Base-by-base conservation (phyloP, 2,797 vertebrate species). In the Pampus argenteus region DNA sequence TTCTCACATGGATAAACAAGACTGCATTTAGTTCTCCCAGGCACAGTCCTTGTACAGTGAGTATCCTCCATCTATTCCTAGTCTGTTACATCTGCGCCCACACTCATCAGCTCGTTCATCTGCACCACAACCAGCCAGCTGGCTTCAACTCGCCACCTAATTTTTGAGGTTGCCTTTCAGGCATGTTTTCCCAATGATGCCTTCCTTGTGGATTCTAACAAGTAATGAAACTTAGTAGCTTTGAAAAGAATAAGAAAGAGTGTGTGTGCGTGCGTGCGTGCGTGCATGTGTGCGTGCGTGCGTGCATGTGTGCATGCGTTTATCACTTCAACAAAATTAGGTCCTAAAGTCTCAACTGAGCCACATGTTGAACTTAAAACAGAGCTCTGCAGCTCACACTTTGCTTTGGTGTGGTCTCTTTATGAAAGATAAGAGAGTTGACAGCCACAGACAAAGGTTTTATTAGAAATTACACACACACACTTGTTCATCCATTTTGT, bases 21-120 rank as follows among this genome's bases (percentile, higher is more conserved):
- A 64, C 38, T 28, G 49, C 47, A 17, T 67, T 58, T 67, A 66
- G 23, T 71, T 75, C 50, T 55, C 57, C 23, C 11, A 42, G 71
- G 60, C 68, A 47, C 52, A 25, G 36, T 67, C 59, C 55, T 70
- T 11, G 60, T 76, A 74, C 76, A 78, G 61, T 71, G 73, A 78
- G 61, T 71, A 75, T 63, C 51, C 74, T 63, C 26, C 31, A 28
- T 87, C 75, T 91, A 86, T 88, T 90, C 77, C 83, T 87, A 82
- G 84, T 47, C 2, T 0, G 47, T 86, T 86, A 67, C 74, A 82
- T 89, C 83, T 80, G 67, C 69, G 60, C 85, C 87, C 76, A 83
- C 81, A 45, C 72, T 81, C 78, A 60, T 68, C 81, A 81, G 77
- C 86, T 67, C 74, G 75, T 85, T 84, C 79, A 78, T 77, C 69